These are phyloP conservation scores for Ciconia maguari DNA, from an alignment of 2,113 vertebrate species.

Conservation along the genomic window DNA sequence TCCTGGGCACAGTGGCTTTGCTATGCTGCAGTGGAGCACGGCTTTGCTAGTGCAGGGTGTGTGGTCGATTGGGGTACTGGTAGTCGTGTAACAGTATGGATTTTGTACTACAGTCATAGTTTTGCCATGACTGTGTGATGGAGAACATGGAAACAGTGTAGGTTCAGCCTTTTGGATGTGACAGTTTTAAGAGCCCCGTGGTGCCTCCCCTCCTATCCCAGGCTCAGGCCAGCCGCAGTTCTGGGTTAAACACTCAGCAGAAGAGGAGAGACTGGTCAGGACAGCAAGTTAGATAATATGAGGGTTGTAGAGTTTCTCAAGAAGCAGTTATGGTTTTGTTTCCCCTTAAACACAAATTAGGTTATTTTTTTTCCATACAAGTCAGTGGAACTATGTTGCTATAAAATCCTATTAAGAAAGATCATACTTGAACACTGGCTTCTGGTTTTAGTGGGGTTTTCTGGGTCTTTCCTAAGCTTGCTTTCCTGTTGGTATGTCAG, in stretches of 20 bases:
- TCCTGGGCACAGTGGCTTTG: not conserved
- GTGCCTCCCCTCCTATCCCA: not conserved
- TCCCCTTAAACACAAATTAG: not conserved
- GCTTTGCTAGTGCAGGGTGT: not conserved
- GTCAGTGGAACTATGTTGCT: not conserved
- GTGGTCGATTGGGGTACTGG: accelerated
- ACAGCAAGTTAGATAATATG: not conserved
- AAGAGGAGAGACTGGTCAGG: not conserved
- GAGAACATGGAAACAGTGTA: not conserved
- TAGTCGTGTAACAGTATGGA: not conserved
- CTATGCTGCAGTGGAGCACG: not conserved
- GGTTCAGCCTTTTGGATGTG: not conserved
- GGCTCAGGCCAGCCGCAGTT: not conserved
- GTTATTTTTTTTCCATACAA: not conserved
- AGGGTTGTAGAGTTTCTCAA: not conserved
- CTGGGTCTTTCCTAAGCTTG: not conserved
- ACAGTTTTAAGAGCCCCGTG: not conserved
- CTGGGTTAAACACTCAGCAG: not conserved
- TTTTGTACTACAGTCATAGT: not conserved
- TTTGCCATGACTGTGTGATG: not conserved
- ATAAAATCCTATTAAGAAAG: not conserved
- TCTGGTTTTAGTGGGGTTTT: not conserved
- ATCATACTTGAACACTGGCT: not conserved
- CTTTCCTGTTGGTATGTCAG: not conserved
- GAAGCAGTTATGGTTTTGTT: not conserved